Base-by-base conservation (phyloP, 2,888 invertebrate genomes). In the Miltochrista miniata region DNA sequence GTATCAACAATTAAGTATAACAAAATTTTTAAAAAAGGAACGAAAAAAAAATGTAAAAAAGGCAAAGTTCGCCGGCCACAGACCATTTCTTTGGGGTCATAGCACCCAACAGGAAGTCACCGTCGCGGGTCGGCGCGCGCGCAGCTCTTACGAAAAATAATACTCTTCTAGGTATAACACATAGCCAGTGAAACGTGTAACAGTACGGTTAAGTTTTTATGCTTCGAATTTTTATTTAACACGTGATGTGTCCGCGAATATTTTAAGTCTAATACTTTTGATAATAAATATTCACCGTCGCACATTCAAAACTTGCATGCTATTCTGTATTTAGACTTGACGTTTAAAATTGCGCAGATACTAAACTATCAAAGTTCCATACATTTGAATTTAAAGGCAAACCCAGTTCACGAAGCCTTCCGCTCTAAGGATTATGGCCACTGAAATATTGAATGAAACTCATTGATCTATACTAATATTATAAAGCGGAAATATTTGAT, bases 41-140 rank as follows among this genome's bases (percentile, higher is more conserved):
- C 9, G 70, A 68, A 79, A 72, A 74, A 68, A 53, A 39, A 48
- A 30, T 69, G 74, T 73, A 77, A 74, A 75, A 80, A 79, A 78
- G 76, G 79, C 82, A 76, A 80, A 81, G 81, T 82, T 84, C 81
- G 75, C 76, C 67, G 67, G 66, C 73, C 74, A 77, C 78, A 80
- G 74, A 81, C 83, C 85, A 88, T 87, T 90, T 90, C 87, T 87
- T 85, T 70, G 89, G 87, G 90, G 90, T 90, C 91, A 90, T 88
- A 90, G 90, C 90, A 90, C 91, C 90, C 82, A 81, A 80, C 87
- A 87, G 90, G 90, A 91, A 90, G 76, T 75, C 49, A 56, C 41
- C 81, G 90, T 83, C 79, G 82, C 89, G 90, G 90, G 90, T 91
- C 90, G 91, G 71, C 81, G 87, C 70, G 72, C 78, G 76, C 82